Percentiles rank a stretch among this genome's conserved stretches.
phyloP scores from a whole-genome alignment of 2,113 vertebrate genomes.

The Phainopepla nitens region DNA sequence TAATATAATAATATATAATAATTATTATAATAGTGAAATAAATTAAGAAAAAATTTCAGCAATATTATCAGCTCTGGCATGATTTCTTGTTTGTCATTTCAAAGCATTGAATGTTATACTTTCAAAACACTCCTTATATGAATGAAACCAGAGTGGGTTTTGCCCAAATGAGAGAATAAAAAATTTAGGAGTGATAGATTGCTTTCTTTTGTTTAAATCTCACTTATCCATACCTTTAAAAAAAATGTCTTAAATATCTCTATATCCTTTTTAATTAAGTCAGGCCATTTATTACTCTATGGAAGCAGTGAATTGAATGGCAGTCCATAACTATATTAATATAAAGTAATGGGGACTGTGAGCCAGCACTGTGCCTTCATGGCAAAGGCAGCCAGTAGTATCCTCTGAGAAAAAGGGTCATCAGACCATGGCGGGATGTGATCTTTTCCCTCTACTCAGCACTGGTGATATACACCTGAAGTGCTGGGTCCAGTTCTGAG shows the following conservation, averaged over 20 bases:
- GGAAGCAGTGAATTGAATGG: background rate
- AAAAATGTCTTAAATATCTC: background rate
- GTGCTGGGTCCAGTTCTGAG: background rate
- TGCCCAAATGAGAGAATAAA: background rate
- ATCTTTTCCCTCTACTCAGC: background rate
- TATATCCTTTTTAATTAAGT: background rate
- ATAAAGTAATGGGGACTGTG: background rate
- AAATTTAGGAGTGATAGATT: background rate
- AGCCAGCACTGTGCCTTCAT: background rate
- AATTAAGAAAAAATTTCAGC: background rate
- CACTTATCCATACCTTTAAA: background rate
- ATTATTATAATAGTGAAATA: no score
- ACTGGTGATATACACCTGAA: background rate
- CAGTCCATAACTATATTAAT: background rate
- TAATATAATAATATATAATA: no score
- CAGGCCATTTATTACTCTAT: background rate
- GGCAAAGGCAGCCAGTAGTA: background rate
- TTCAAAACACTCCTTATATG: background rate
- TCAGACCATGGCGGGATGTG: background rate
- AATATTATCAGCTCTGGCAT: background rate
- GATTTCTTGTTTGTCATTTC: background rate
- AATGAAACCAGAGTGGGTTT: background rate
- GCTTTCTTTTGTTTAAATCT: background rate
- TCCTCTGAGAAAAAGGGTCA: fast-evolving
- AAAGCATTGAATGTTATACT: background rate